Conservation (phyloP, 2,113 vertebrate genomes). For the Larimichthys polyactis region DNA sequence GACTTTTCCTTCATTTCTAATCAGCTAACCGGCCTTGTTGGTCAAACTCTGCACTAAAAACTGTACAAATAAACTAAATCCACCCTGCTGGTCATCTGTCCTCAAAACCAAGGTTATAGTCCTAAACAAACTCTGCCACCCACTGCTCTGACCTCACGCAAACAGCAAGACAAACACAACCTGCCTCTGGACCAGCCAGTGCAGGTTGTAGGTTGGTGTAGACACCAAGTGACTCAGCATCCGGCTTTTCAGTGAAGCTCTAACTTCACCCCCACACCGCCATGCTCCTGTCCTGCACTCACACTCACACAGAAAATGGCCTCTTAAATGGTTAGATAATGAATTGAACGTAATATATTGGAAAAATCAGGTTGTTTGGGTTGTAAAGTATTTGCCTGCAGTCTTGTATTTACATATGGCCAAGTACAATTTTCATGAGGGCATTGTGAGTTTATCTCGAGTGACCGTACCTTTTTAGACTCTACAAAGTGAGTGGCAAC, state of each 20-base stretch:
- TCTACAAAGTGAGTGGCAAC: constrained; percentile 96
- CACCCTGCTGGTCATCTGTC: background rate
- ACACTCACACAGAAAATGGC: background rate
- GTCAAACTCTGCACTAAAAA: background rate
- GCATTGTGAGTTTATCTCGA: background rate
- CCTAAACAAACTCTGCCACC: constrained; percentile 32
- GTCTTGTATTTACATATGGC: background rate
- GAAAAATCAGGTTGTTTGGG: background rate
- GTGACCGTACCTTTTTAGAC: constrained; percentile 80
- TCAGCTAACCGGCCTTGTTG: background rate
- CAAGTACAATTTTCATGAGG: background rate
- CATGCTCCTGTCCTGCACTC: background rate
- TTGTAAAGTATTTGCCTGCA: background rate
- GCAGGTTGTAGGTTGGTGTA: background rate
- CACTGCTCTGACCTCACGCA: constrained; percentile 44
- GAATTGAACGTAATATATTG: background rate
- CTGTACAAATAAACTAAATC: constrained; percentile 9
- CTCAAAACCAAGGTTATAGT: constrained; percentile 41
- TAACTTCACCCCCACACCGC: background rate
- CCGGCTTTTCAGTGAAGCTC: constrained; percentile 19
- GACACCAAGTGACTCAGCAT: constrained; percentile 38
- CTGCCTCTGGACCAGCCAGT: constrained; percentile 9
- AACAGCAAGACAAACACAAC: constrained; percentile 43
- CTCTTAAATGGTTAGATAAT: background rate
- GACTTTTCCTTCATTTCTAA: background rate